These are phyloP conservation scores for Dicranocentrus wangi DNA, from an alignment of 2,888 invertebrate species.

Conservation along the genomic window DNA sequence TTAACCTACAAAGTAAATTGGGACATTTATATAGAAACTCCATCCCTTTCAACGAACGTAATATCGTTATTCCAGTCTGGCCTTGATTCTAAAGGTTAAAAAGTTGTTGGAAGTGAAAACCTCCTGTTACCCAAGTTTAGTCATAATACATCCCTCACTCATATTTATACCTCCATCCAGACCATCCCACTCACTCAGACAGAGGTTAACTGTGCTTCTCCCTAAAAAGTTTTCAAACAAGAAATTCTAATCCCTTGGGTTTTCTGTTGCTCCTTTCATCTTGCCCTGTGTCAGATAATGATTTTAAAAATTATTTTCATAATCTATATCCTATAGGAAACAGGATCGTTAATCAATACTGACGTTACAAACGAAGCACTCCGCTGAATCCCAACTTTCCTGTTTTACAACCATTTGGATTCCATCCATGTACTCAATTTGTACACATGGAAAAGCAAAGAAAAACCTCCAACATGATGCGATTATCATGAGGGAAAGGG, in stretches of 20 bases:
- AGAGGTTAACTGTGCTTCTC: neutral
- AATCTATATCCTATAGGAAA: neutral
- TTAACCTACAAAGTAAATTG: constrained; percentile 15
- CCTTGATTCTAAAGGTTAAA: constrained; percentile 44
- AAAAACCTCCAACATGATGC: too few species aligned
- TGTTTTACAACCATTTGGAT: neutral
- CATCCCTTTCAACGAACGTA: neutral
- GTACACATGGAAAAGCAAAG: too few species aligned
- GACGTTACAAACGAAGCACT: neutral
- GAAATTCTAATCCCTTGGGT: too few species aligned
- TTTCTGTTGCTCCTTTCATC: neutral
- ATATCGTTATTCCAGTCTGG: neutral
- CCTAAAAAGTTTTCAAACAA: neutral
- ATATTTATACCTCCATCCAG: too few species aligned
- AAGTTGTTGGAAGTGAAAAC: neutral
- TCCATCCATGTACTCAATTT: too few species aligned
- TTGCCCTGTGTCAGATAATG: constrained; percentile 24
- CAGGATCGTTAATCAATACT: constrained; percentile 19
- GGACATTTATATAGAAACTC: constrained; percentile 13
- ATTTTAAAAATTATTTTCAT: constrained; percentile 51
- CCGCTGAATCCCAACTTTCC: neutral
- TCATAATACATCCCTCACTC: too few species aligned
- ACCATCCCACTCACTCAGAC: too few species aligned
- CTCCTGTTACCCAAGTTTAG: too few species aligned
- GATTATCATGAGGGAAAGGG: too few species aligned